Base-by-base conservation (phyloP, 2,888 invertebrate species). In the Azorinus chamasolen region DNA sequence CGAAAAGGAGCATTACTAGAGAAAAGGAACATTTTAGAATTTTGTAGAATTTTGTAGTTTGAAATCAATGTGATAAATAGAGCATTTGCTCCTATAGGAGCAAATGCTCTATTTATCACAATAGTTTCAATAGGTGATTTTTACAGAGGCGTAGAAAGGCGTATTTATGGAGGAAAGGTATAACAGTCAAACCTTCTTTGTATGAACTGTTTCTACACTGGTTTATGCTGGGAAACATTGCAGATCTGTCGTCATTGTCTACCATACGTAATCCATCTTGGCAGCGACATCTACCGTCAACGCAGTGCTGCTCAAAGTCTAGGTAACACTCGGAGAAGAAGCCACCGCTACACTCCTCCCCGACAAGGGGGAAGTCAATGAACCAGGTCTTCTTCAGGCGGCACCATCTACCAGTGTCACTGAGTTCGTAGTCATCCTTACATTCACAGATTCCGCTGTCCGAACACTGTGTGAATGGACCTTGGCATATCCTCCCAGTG, bases 321-420 rank as follows among this genome's bases (percentile, higher is more conserved):
- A 78, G 79, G 45, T 83, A 83, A 46, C 85, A 85, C 10, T 75
- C 69, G 4, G 79, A 68, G 48, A 81, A 78, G 50, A 85, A 83
- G 0, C 65, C 59, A 5, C 64, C 66, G 2, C 55, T 68, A 32
- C 85, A 85, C 12, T 66, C 55, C 22, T 83, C 83, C 4, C 77
- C 79, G 6, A 80, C 61, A 6, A 85, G 65, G 2, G 85, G 83
- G 24, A 85, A 85, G 6, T 69, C 70, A 5, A 85, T 63, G 45
- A 83, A 80, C 82, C 83, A 83, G 12, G 72, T 75, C 0, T 63
- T 59, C 39, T 73, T 51, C 20, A 79, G 72, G 43, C 79, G 73
- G 64, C 85, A 85, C 69, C 80, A 78, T 22, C 68, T 68, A 3
- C 79, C 78, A 18, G 73, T 66, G 27, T 76, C 79, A 41, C 81